Base-by-base conservation (phyloP, 2,113 vertebrate species). In the Paratilapia polleni region DNA sequence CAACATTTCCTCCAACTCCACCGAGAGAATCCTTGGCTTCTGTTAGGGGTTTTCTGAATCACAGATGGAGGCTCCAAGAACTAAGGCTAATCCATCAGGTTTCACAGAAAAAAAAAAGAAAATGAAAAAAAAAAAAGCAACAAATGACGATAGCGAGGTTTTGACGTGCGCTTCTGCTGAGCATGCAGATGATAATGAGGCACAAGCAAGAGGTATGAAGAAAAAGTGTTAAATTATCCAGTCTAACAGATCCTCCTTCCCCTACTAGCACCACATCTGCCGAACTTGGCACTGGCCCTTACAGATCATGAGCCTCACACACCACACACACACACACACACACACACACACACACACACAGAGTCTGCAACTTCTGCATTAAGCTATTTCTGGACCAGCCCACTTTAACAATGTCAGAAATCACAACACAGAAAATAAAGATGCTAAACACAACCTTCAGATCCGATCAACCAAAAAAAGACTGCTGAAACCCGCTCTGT, bases 31-130 rank as follows among this genome's bases (percentile, higher is more conserved):
- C 91, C 88, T 95, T 95, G 95, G 94, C 94, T 91, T 87, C 82
- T 73, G 81, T 82, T 82, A 7, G 88, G 93, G 93, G 89, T 93
- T 95, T 95, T 95, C 93, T 95, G 93, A 95, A 95, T 95, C 94
- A 95, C 88, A 93, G 84, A 92, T 87, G 88, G 87, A 88, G 91
- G 86, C 66, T 93, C 88, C 92, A 91, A 86, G 90, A 86, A 84
- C 88, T 93, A 93, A 87, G 75, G 78, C 77, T 86, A 90, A 94
- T 94, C 86, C 86, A 90, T 90, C 84, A 88, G 80, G 78, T 91
- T 93, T 85, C 76, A 87, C 58, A 83, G 26, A 47, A 31, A 66
- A 36, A 77, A 41, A 85, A 77, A 77, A 41, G 24, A 4, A 5
- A n/a, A n/a, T 31, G 28, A 2, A 15, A 2, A 5, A 9, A 49